These are phyloP conservation scores for Chaunax sp. DNA, from an alignment of 2,797 vertebrate species.

Conservation along the genomic window DNA sequence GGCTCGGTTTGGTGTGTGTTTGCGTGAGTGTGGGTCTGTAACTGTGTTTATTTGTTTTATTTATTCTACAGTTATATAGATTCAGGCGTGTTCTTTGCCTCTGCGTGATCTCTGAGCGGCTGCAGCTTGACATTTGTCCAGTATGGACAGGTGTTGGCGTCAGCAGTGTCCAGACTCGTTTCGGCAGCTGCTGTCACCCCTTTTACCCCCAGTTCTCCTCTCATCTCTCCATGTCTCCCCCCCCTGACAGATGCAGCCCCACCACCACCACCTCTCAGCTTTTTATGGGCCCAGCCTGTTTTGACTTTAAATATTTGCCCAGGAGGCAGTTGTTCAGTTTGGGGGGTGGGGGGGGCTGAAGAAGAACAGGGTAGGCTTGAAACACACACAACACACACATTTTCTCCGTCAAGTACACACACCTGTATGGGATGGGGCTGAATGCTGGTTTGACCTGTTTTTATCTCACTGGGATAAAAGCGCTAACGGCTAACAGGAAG, in stretches of 20 bases:
- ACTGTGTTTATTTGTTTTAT: slow-evolving; percentile 29
- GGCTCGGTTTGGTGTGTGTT: slow-evolving; percentile 72
- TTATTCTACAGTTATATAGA: slow-evolving; percentile 20
- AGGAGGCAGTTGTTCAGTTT: slow-evolving; percentile 75
- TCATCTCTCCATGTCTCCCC: slow-evolving; percentile 39
- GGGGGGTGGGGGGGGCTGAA: slow-evolving; percentile 16
- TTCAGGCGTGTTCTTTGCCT: slow-evolving; percentile 13
- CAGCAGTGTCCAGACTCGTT: slow-evolving; percentile 84
- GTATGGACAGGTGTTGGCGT: slow-evolving; percentile 86
- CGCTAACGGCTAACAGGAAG: not conserved
- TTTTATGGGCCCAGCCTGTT: slow-evolving; percentile 85
- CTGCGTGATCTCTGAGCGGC: slow-evolving; percentile 39
- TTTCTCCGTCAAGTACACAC: slow-evolving; percentile 32
- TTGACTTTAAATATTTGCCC: slow-evolving; percentile 90
- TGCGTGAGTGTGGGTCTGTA: slow-evolving; percentile 3
- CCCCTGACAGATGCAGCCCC: slow-evolving; percentile 85
- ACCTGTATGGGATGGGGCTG: slow-evolving; percentile 42
- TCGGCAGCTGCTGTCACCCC: slow-evolving; percentile 82
- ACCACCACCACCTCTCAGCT: slow-evolving; percentile 74
- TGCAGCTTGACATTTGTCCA: slow-evolving; percentile 84
- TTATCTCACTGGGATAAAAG: slow-evolving; percentile 31
- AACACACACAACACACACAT: slow-evolving; percentile 19
- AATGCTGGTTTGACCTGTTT: slow-evolving; percentile 20
- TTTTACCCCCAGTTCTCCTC: slow-evolving; percentile 47
- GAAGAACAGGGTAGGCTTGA: slow-evolving; percentile 33